Base-by-base conservation (phyloP, 2,888 invertebrate species). In the Argyresthia goedartella region DNA sequence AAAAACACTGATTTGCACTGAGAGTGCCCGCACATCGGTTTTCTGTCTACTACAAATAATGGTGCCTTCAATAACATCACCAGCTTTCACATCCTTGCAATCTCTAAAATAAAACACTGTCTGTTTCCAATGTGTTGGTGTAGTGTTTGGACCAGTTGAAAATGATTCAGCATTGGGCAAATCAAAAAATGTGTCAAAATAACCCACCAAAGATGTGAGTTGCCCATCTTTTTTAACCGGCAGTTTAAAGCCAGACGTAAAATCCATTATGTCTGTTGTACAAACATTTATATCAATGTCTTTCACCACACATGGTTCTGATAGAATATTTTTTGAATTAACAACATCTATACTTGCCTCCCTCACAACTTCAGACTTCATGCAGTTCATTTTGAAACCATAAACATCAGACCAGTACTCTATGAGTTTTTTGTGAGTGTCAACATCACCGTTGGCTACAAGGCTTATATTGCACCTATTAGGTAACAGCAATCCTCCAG, bases 51-150 rank as follows among this genome's bases (percentile, higher is more conserved):
- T 89, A 64, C 95, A 95, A 45, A 87, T 87, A n/a, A 97, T 86
- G 57, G 88, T 91, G 13, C 96, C 95, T 51, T 81, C 67, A 36
- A 90, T 69, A 4, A 82, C 51, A 55, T 89, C 88, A 74, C 93
- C 95, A 76, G 90, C 79, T 57, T 91, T 91, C 0, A 96, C 90
- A 49, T 88, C 73, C 48, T 93, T 88, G 36, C 93, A 91, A 59
- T 93, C 89, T 56, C 91, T 92, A 11, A 98, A 86, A 66, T 94
- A 93, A 73, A 97, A 96, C 1, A 96, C 89, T 0, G 96, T 96
- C 75, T 98, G 98, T 69, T 97, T 96, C 98, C 98, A 98, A 85
- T 98, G 98, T 0, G 98, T 98, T 16, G 90, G 86, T 0, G 89
- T 87, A 0, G 87, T 80, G 42, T 88, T 81, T 3, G 97, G 97